These are phyloP conservation scores for Eupithecia subfuscata DNA, from an alignment of 2,888 invertebrate species.

Conservation along the genomic window DNA sequence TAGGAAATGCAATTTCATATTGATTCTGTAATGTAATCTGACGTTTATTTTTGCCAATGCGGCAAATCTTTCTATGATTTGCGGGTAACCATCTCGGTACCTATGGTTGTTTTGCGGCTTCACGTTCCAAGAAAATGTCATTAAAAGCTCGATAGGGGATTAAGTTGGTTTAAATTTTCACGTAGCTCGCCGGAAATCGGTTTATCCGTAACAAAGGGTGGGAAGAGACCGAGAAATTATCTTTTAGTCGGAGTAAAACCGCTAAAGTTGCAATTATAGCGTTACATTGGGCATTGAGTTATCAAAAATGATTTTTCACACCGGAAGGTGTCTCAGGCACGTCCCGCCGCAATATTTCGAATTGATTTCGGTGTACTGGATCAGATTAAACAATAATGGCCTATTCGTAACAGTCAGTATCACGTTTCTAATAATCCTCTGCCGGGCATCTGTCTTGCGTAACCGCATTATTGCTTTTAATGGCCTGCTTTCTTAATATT, in stretches of 20 bases:
- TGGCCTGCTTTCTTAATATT: constrained; percentile 70
- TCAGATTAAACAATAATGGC: constrained; percentile 50
- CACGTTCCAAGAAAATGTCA: constrained; percentile 77
- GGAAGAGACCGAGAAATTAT: constrained; percentile 82
- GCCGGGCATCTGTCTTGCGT: constrained; percentile 73
- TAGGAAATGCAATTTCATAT: constrained; percentile 84
- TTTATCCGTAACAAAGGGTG: constrained; percentile 80
- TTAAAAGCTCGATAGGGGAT: constrained; percentile 81
- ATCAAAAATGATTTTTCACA: constrained; percentile 81
- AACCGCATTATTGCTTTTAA: constrained; percentile 80
- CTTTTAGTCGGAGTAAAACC: constrained; percentile 78
- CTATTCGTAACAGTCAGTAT: constrained; percentile 48
- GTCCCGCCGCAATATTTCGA: constrained; percentile 70
- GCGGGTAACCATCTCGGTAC: constrained; percentile 75
- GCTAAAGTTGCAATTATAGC: constrained; percentile 81
- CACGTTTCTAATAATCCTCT: constrained; percentile 80
- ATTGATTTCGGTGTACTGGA: constrained; percentile 67
- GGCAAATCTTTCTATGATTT: constrained; percentile 83
- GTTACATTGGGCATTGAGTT: constrained; percentile 81
- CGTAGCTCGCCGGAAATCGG: constrained; percentile 81
- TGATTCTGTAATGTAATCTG: constrained; percentile 80
- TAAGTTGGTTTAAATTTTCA: constrained; percentile 80
- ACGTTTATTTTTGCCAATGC: constrained; percentile 83
- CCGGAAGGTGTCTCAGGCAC: constrained; percentile 80
- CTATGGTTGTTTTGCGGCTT: constrained; percentile 73